Evolutionary conservation across 1,140 invertebrate species (phyloP).

Genomic region (Delia radicum): DNA sequence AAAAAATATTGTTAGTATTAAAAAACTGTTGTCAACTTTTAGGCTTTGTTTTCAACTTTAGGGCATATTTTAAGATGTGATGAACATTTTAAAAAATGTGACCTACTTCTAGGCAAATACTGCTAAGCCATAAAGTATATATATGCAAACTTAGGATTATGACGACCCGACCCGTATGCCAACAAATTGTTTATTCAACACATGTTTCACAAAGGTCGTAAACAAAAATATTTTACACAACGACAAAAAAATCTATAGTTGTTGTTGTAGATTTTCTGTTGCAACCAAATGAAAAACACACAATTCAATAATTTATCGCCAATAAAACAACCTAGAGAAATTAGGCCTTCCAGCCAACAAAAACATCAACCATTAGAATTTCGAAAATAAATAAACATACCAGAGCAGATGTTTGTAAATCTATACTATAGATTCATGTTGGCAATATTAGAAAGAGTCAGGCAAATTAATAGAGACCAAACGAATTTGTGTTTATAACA

Average conservation of each 20-base stretch:
- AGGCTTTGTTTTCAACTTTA: no score
- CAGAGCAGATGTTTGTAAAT: no score
- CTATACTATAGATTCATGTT: no score
- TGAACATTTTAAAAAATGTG: neutral
- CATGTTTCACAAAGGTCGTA: neutral
- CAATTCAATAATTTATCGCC: slow-evolving; percentile 16
- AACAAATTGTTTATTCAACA: slow-evolving; percentile 5
- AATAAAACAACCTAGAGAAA: neutral
- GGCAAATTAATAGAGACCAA: neutral
- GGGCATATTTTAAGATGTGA: neutral
- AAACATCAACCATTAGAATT: neutral
- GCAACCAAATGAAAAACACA: neutral
- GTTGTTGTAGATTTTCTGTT: no score
- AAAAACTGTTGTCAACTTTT: no score
- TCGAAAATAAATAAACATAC: no score
- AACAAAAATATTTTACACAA: neutral
- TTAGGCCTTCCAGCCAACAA: neutral
- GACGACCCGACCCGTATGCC: neutral
- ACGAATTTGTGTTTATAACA: no score
- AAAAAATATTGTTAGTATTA: no score
- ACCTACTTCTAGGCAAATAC: neutral
- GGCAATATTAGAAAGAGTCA: neutral
- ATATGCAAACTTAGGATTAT: neutral
- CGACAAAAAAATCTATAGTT: neutral
- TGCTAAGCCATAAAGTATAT: neutral